These are phyloP conservation scores for Erythrolamprus reginae DNA, from an alignment of 2,113 vertebrate genomes.

Conservation along the genomic window DNA sequence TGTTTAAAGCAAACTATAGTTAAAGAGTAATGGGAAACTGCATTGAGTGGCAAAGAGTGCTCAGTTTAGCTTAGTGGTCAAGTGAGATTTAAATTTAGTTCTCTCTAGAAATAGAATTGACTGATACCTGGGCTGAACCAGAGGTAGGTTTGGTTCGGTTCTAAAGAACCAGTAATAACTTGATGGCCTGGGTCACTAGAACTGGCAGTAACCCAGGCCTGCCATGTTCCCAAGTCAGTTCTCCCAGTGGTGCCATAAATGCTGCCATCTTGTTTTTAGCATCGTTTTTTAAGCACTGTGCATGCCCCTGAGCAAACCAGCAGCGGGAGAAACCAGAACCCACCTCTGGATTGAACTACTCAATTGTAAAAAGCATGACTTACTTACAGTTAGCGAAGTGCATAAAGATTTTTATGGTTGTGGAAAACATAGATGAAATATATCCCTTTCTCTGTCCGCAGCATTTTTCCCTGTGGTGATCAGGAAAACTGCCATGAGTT, in stretches of 20 bases:
- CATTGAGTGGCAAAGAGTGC: background rate
- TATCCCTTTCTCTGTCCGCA: slow-evolving; percentile 1
- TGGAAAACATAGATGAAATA: background rate
- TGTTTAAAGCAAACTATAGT: background rate
- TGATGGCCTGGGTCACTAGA: no score
- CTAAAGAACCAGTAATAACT: no score
- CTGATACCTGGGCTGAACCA: background rate
- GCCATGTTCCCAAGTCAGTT: no score
- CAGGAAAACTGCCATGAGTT: background rate
- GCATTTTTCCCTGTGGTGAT: background rate
- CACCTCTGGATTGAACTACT: background rate
- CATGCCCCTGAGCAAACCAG: no score
- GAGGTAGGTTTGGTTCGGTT: no score
- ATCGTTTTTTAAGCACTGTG: no score
- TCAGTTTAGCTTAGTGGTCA: background rate
- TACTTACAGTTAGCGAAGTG: background rate
- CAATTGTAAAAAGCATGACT: fast-evolving
- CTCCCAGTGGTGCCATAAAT: no score
- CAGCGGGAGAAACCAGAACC: no score
- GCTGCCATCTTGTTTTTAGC: no score
- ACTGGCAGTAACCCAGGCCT: no score
- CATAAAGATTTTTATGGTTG: background rate
- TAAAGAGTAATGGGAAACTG: background rate
- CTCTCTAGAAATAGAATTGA: background rate
- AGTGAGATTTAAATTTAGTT: background rate